Evolutionary conservation across 2,113 vertebrate species (phyloP), one percentile per base, ranked within the genome.

Genomic region (Macroglossus sobrinus): DNA sequence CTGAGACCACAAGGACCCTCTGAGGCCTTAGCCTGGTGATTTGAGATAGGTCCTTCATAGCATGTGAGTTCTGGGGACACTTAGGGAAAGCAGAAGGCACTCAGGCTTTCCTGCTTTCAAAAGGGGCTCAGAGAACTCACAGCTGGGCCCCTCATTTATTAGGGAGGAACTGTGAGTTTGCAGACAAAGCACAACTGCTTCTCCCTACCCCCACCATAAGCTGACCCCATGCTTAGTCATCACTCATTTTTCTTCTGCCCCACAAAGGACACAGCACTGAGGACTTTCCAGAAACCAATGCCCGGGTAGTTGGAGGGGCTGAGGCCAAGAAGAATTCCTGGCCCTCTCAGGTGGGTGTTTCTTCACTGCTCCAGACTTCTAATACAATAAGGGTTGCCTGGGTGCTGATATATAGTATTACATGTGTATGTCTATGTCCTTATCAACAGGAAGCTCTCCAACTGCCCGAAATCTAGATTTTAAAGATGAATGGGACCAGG

Each of bases 291-390:
- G 96, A 99, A 33, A 69, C 21, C 1, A 88, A 97, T 9, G 88
- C 97, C n/a, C 98, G 99, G 47, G 99, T 99, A 30, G 99, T 99
- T 6, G 99, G 99, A 38, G 99, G 99, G 4, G 89, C 97, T 0
- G 98, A 99, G 74, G 98, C 98, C 5, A 28, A 0, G 1, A 95
- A 91, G 2, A 98, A 99, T 92, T 90, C 99, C 28, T 99, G 99
- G 99, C 99, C 99, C n/a, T 99, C 98, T 98, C 99, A 99, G 99
- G 99, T 99, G 98, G 75, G 93, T 82, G 15, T 33, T 74, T 16
- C 40, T 69, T 72, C 30, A 18, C 26, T 63, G 86, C 45, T 53
- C 55, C 71, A 18, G 22, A 11, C 72, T 72, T 72, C 47, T 55
- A 59, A 59, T 3, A 38, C 16, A 57, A 33, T 47, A 10, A 69